Conservation (phyloP, 1,140 invertebrate species). For the Paraescarpia echinospica region DNA sequence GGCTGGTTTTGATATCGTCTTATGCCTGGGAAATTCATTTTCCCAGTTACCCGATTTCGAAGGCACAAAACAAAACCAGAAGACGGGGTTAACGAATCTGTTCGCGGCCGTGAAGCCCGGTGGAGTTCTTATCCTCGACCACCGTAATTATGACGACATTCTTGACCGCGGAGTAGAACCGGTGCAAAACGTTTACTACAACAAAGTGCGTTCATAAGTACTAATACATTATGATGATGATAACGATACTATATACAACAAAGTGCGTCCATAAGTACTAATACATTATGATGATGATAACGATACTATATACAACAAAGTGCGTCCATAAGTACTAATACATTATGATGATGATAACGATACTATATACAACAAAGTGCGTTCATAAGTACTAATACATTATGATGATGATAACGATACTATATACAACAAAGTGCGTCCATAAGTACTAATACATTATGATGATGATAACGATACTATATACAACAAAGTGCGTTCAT, state of each 20-base stretch:
- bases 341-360: no score
- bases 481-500: no score
- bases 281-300: no score
- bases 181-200: constrained; percentile 79
- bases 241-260: background rate
- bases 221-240: background rate
- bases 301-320: no score
- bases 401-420: no score
- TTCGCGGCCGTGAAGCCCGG: constrained; percentile 78
- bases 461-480: no score
- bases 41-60: constrained; percentile 78
- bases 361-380: no score
- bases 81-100: constrained; percentile 74
- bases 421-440: no score
- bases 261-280: no score
- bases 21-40: constrained; percentile 87
- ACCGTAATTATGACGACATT: constrained; percentile 84
- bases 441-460: no score
- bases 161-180: constrained; percentile 73
- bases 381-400: no score
- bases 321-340: no score
- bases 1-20: constrained; percentile 61
- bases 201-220: background rate
- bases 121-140: constrained; percentile 82
- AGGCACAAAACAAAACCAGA: constrained; percentile 78